Base-by-base conservation (phyloP, 2,888 invertebrate genomes). In the Andrena bucephala region DNA sequence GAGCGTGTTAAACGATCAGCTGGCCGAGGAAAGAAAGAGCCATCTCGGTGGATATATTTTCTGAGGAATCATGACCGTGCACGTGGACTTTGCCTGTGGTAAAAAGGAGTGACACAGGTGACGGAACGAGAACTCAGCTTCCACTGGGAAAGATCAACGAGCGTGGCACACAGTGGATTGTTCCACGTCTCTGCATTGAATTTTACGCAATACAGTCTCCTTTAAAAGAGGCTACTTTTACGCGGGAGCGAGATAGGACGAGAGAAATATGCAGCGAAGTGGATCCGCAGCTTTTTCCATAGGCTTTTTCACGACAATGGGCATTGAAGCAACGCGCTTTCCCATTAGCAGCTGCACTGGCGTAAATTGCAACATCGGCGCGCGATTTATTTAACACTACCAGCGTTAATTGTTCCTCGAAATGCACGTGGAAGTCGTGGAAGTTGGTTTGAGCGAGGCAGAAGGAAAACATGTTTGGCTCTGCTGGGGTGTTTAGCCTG, bases 141-240 rank as follows among this genome's bases (percentile, higher is more conserved):
- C 57, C 50, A 66, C 42, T 54, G 42, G 16, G 52, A 52, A 52
- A 62, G 59, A 36, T 27, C 67, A 48, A 54, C n/a, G 62, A 63
- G 62, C 33, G 33, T 52, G n/a, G 20, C 20, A 1, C 2, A 5
- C 20, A 50, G 24, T 16, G 54, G 8, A 29, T 13, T 31, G 52
- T 8, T 13, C 20, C 29, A 62, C 33, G 20, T 50, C 42, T n/a
- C 13, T 5, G 13, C 6, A 20, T 29, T 8, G n/a, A 70, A 27
- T 24, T 73, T 48, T 31, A 42, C 31, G 7, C 27, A 59, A 68
- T 5, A 42, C 42, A 42, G 42, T 16, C 42, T 67, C 52, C 24
- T 20, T 24, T 20, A 27, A 57, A 57, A 57, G 24, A 24, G 57
- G 24, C 57, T 57, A 27, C 10, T 57, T 27, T 57, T 27, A 42